Evolutionary conservation across 2,888 invertebrate genomes (phyloP).

Genomic region (Mimumesa dahlbomi): DNA sequence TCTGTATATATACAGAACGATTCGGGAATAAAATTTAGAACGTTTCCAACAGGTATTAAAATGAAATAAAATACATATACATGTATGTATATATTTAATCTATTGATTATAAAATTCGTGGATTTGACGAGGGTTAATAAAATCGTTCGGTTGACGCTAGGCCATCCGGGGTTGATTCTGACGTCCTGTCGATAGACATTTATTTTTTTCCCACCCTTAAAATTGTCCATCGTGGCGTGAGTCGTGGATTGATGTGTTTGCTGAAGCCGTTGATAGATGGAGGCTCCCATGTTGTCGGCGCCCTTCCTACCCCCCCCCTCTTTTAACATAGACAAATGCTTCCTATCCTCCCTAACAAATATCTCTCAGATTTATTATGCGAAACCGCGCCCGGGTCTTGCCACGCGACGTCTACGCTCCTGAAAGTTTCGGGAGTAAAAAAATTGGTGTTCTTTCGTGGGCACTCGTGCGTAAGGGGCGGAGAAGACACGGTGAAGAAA

Average conservation of each 20-base stretch:
- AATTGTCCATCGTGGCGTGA: slow-evolving; percentile 70
- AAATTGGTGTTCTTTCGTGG: slow-evolving; percentile 64
- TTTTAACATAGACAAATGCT: slow-evolving; percentile 77
- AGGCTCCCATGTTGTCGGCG: slow-evolving; percentile 73
- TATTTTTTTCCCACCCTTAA: slow-evolving; percentile 70
- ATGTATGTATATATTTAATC: no score
- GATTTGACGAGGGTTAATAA: no score
- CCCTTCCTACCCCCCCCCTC: slow-evolving; percentile 68
- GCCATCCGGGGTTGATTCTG: slow-evolving; percentile 6
- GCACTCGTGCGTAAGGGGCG: slow-evolving; percentile 54
- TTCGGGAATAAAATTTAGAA: no score
- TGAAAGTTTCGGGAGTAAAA: slow-evolving; percentile 63
- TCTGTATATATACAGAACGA: no score
- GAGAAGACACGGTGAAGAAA: slow-evolving; percentile 52
- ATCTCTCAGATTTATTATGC: slow-evolving; percentile 78
- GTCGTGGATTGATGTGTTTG: slow-evolving; percentile 77
- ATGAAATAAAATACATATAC: no score
- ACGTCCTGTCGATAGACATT: slow-evolving; percentile 56
- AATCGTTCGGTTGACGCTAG: slow-evolving; percentile 1
- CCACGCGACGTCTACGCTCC: slow-evolving; percentile 62
- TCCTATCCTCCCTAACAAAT: slow-evolving; percentile 72
- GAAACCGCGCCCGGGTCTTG: slow-evolving; percentile 59
- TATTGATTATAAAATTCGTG: no score
- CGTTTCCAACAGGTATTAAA: no score
- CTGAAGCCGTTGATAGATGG: slow-evolving; percentile 76